These are phyloP conservation scores for Pseudanteris insignis DNA, from an alignment of 2,888 invertebrate genomes.

Conservation along the genomic window DNA sequence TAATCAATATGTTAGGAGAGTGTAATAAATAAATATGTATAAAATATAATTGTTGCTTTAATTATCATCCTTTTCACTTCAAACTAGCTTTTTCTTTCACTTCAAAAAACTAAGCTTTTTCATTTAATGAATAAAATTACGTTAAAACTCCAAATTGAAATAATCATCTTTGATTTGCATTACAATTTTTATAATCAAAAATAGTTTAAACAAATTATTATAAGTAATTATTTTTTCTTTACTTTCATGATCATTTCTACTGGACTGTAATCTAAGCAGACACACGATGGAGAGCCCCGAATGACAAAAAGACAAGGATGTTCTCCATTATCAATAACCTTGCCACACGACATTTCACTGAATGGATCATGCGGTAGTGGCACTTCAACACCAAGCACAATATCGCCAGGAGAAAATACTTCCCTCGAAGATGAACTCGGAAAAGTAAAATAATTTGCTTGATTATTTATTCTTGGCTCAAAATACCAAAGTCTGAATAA, in stretches of 20 bases:
- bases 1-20: too few relatives aligned
- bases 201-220: too few relatives aligned
- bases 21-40: too few relatives aligned
- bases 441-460: constrained; percentile 51
- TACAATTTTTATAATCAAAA: too few relatives aligned
- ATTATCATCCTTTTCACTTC: too few relatives aligned
- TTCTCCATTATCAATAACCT: constrained; percentile 61
- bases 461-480: not conserved
- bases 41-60: too few relatives aligned
- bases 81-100: too few relatives aligned
- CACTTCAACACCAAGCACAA: constrained; percentile 67
- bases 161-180: too few relatives aligned
- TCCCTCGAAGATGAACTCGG: constrained; percentile 63
- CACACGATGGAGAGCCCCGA: constrained; percentile 55
- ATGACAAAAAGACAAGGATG: constrained; percentile 61
- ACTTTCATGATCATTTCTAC: constrained; percentile 1
- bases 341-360: constrained; percentile 57
- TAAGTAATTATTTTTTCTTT: constrained; percentile 8
- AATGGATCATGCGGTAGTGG: constrained; percentile 64
- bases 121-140: too few relatives aligned
- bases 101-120: too few relatives aligned
- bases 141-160: too few relatives aligned
- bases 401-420: constrained; percentile 66
- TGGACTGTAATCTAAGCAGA: constrained; percentile 18
- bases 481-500: not conserved